phyloP scores from a whole-genome alignment of 2,888 invertebrate species.

The Spilosoma lubricipeda region DNA sequence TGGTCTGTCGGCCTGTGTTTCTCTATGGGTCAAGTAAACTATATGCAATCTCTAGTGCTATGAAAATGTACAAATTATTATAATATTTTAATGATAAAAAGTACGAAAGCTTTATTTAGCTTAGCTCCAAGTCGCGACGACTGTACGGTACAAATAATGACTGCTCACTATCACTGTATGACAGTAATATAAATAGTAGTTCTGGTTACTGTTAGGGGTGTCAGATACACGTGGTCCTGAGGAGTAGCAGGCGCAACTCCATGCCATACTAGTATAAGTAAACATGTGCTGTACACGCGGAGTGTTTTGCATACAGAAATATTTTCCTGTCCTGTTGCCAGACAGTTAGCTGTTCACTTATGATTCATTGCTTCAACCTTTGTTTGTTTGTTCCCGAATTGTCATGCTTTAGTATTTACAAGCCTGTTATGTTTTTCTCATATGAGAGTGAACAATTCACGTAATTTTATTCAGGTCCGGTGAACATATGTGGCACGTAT shows the following conservation, averaged over 20 bases:
- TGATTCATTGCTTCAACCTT: slow-evolving; percentile 5
- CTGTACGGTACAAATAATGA: slow-evolving; percentile 44
- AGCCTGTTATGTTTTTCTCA: not conserved
- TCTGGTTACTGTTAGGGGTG: slow-evolving; percentile 69
- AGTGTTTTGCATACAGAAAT: slow-evolving; percentile 42
- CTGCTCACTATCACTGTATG: slow-evolving; percentile 59
- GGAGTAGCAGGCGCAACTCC: slow-evolving; percentile 63
- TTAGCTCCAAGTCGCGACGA: slow-evolving; percentile 14
- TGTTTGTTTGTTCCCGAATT: not conserved
- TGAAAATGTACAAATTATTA: no score
- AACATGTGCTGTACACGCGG: slow-evolving; percentile 53
- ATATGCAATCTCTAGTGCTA: not conserved
- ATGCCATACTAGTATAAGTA: slow-evolving; percentile 55
- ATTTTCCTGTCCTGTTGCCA: slow-evolving; percentile 24
- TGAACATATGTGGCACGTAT: no score
- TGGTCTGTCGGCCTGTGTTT: no score
- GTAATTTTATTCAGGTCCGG: no score
- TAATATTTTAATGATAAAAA: not conserved
- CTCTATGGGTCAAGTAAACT: not conserved
- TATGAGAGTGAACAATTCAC: no score
- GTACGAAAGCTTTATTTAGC: slow-evolving; percentile 23
- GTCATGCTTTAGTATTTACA: not conserved
- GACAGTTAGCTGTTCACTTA: not conserved
- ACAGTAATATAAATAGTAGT: slow-evolving; percentile 63
- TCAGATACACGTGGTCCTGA: slow-evolving; percentile 59